Conservation (phyloP, 2,888 invertebrate genomes). For the Oligia latruncula region DNA sequence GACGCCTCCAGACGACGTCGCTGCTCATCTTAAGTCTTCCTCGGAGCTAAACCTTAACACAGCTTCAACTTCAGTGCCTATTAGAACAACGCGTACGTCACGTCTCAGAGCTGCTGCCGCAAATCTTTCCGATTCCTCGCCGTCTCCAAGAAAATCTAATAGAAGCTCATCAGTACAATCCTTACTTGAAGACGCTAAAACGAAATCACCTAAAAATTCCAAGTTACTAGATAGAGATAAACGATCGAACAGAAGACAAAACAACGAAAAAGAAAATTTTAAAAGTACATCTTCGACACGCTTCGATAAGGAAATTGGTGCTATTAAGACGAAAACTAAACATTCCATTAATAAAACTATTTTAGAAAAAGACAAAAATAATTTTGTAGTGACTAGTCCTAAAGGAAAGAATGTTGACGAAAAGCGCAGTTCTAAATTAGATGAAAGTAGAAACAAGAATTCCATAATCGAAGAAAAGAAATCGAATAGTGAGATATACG, state of each 20-base stretch:
- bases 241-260: constrained; percentile 78
- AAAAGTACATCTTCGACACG: constrained; percentile 77
- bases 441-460: constrained; percentile 72
- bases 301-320: constrained; percentile 86
- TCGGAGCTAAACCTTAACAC: constrained; percentile 86
- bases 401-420: constrained; percentile 81
- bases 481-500: constrained; percentile 68
- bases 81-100: constrained; percentile 93
- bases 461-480: constrained; percentile 75
- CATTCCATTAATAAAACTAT: constrained; percentile 88
- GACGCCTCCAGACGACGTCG: constrained; percentile 80
- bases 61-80: constrained; percentile 87
- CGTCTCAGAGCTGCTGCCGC: constrained; percentile 92
- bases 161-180: constrained; percentile 87
- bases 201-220: constrained; percentile 79
- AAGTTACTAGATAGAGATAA: constrained; percentile 87
- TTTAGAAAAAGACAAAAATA: constrained; percentile 88
- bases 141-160: constrained; percentile 79
- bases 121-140: constrained; percentile 78
- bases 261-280: constrained; percentile 83
- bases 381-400: constrained; percentile 84
- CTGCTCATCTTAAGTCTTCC: constrained; percentile 84
- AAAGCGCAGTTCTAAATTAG: constrained; percentile 75
- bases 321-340: constrained; percentile 88
- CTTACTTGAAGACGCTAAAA: constrained; percentile 82